Evolutionary conservation across 2,113 vertebrate species (phyloP), one percentile per base, ranked within the genome.

Genomic region (Sakesphorus luctuosus): DNA sequence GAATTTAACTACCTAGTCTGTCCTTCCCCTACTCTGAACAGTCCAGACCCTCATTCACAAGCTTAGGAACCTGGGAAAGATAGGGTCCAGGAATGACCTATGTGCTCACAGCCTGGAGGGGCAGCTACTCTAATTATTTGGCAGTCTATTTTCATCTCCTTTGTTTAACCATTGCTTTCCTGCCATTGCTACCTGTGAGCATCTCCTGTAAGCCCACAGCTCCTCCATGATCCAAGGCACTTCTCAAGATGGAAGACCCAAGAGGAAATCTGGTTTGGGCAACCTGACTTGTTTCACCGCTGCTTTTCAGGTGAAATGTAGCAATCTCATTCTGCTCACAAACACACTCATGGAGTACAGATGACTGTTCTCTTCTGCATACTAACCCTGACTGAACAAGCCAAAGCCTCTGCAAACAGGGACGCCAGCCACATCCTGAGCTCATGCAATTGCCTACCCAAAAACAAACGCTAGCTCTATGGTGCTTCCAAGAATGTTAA

Each of bases 1-100:
- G 88, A 96, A 94, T 93, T 92, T 84, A 93, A 75, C 93, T 72
- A 95, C 96, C 91, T 93, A 91, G 59, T n/a, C 65, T 9, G 3
- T 75, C 56, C 69, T 87, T n/a, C 21, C 40, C 26, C 40, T 1
- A 9, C 49, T 65, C 63, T 33, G 7, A 56, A 47, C 58, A 29
- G 33, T 62, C n/a, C 61, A 67, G 40, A 53, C 65, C 25, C 44
- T 56, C 88, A 84, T 29, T 72, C 2, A 21, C 43, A 77, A 84
- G 24, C 87, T 87, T 75, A 79, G 1, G 2, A 90, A 68, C 4
- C 35, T 5, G 4, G 88, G 67, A 47, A 63, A 65, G 53, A 76
- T 29, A 62, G 35, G 13, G 49, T 62, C 43, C 59, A 80, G n/a
- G 31, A 81, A 89, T 4, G 2, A 52, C 28, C 53, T 59, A 26